Base-by-base conservation (phyloP, 2,888 invertebrate species). In the Sinodicranocentrus sp. region DNA sequence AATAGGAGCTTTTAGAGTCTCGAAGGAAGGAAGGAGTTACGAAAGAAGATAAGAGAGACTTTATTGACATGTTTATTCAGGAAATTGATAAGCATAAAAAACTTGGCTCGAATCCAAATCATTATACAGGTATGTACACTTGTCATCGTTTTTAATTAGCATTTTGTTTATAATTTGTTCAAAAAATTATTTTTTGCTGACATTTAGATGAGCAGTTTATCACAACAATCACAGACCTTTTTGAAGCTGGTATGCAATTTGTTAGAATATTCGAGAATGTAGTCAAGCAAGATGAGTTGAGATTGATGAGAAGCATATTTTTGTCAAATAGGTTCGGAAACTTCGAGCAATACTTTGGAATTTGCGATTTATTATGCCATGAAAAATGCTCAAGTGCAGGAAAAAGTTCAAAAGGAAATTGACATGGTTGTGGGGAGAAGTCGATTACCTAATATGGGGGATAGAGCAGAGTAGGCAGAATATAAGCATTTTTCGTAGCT, bases 391-490 rank as follows among this genome's bases (percentile, higher is more conserved):
- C 85, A 88, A 2, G 85, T 89, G 1, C 89, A 89, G 70, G 61
- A 61, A 19, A 85, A 85, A 44, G 82, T 90, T 0, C 89, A 89
- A 15, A 85, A 86, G 6, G 89, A 90, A 71, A 88, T 90, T 39
- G 89, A 89, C 54, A 79, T 84, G 13, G 86, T 89, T 2, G 72
- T 89, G 0, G 89, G 89, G 0, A 65, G 76, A 15, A 89, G 87
- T 61, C 77, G 89, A 5, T 54, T 87, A 2, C 90, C 90, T 8
- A 59, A n/a, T 10, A 26, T 10, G 10, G 63, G n/a, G 1, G 59
- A 59, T 26, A 23, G 59, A 26, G 13, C 59, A 1, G 25, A 59
- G 59, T 59, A 59, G 19, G 2, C 17, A 5, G 54, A 54, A 8
- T 43, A 17, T n/a, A 54, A 26, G 17, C n/a, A n/a, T n/a, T n/a